phyloP scores from a whole-genome alignment of 64 coral and sea anemone species.

The Trachythela sp. region DNA sequence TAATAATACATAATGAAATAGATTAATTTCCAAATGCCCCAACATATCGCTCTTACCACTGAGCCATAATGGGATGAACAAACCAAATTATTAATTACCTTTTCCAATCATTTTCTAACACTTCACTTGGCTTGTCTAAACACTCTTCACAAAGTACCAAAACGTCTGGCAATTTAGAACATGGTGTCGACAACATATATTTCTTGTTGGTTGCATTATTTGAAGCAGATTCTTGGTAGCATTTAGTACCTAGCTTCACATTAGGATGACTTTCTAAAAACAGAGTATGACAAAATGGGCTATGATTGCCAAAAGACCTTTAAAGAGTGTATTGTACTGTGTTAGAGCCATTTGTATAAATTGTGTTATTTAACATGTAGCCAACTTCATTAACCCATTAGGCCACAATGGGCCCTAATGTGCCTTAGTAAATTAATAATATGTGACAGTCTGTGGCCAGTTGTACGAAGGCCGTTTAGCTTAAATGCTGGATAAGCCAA shows the following conservation, averaged over 20 bases:
- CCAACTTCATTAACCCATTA: too few species aligned
- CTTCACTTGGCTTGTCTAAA: neutral
- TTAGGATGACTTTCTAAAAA: neutral
- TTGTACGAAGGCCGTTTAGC: too few species aligned
- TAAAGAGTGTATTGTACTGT: too few species aligned
- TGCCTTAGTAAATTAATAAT: too few species aligned
- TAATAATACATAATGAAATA: too few species aligned
- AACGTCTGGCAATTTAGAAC: neutral
- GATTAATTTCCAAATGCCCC: too few species aligned
- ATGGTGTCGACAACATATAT: neutral
- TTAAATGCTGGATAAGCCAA: too few species aligned
- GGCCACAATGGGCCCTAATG: too few species aligned
- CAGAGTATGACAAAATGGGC: neutral
- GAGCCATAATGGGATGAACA: neutral
- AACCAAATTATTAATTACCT: neutral
- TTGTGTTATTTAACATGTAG: too few species aligned
- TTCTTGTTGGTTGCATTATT: neutral
- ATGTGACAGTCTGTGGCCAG: too few species aligned
- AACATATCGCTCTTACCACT: neutral
- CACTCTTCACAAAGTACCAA: neutral
- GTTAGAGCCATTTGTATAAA: too few species aligned
- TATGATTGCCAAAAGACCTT: too few species aligned
- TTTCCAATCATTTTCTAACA: neutral
- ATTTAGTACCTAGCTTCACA: neutral
- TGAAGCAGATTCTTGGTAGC: neutral